phyloP scores from a whole-genome alignment of 2,888 invertebrate species.

The Lochmaea crataegi region DNA sequence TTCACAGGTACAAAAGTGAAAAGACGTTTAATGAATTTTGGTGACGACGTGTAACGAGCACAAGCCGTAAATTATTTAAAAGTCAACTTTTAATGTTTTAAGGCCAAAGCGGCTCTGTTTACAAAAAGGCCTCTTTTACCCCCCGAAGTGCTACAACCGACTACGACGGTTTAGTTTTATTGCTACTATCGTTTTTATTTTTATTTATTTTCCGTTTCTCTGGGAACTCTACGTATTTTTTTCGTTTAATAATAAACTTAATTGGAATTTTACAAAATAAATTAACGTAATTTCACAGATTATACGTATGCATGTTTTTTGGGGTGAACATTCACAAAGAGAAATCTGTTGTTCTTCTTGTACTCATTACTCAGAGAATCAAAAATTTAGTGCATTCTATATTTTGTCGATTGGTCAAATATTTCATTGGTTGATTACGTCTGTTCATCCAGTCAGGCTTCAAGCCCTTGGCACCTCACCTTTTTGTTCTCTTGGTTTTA shows the following conservation, averaged over 20 bases:
- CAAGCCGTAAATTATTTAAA: conserved; percentile 51
- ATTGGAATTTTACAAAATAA: not conserved
- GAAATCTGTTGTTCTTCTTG: too few relatives aligned
- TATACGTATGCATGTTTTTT: too few relatives aligned
- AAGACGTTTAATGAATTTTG: conserved; percentile 42
- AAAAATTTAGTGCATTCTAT: too few relatives aligned
- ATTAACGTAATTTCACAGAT: too few relatives aligned
- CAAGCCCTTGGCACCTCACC: too few relatives aligned
- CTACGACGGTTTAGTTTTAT: conserved; percentile 40
- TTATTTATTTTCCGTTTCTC: conserved; percentile 28
- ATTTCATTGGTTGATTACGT: too few relatives aligned
- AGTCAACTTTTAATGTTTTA: conserved; percentile 54
- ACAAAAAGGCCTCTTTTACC: conserved; percentile 45
- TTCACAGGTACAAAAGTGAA: conserved; percentile 36
- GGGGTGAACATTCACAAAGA: too few relatives aligned
- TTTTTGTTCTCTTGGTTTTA: too few relatives aligned
- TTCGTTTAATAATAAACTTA: not conserved
- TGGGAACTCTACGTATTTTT: not conserved
- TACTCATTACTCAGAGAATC: too few relatives aligned
- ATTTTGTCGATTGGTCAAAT: too few relatives aligned
- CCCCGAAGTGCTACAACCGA: conserved; percentile 40
- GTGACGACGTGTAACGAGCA: conserved; percentile 52
- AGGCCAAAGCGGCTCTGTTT: conserved; percentile 49
- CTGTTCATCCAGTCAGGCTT: too few relatives aligned
- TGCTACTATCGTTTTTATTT: conserved; percentile 32